Percentiles rank a stretch among this genome's conserved stretches.
Evolutionary conservation across 2,113 vertebrate species (phyloP).

Genomic region (Mungos mungo): DNA sequence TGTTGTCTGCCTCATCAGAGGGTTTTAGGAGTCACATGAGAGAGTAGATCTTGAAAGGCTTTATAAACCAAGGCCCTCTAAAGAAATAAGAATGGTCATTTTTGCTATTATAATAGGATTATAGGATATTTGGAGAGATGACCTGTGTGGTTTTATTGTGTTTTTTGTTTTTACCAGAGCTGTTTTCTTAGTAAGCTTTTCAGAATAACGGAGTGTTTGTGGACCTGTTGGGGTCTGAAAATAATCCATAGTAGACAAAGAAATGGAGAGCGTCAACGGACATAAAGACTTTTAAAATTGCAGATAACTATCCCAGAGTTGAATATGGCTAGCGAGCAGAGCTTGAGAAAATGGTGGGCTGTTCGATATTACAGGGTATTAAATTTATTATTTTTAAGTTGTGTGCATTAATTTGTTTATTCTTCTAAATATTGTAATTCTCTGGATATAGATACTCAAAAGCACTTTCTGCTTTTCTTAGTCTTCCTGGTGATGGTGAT

Average conservation of each 20-base stretch:
- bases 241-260: neutral
- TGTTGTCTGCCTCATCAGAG: neutral
- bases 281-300: neutral
- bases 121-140: neutral
- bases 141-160: neutral
- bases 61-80: neutral
- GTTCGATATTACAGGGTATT: neutral
- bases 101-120: neutral
- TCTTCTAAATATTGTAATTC: neutral
- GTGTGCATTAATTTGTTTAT: neutral
- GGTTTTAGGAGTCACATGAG: neutral
- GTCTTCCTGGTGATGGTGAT: conserved; percentile 72
- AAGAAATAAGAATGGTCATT: neutral
- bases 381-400: neutral
- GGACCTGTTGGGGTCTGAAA: neutral
- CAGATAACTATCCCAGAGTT: neutral
- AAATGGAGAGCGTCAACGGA: neutral
- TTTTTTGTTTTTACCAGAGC: neutral
- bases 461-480: conserved; percentile 60
- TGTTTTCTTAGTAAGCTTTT: neutral
- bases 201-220: neutral
- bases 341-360: neutral
- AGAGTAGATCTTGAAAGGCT: neutral
- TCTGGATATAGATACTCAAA: neutral
- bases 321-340: neutral